Base-by-base conservation (phyloP, 1,140 invertebrate species). In the Pseudomyrmex flavicornis region DNA sequence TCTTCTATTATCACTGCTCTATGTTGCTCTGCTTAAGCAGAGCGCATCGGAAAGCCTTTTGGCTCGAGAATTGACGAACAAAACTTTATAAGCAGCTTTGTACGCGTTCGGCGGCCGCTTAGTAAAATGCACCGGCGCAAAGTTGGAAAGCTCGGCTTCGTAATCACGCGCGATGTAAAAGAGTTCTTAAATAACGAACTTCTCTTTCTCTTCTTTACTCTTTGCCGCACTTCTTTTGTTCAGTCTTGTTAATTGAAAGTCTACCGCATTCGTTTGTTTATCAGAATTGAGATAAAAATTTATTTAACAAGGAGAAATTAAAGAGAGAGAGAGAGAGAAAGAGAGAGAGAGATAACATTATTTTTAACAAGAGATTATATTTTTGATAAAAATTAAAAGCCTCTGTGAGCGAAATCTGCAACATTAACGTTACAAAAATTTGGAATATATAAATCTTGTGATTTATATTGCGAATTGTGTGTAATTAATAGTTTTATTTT, bases 1-100 rank as follows among this genome's bases (percentile, higher is more conserved):
- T 46, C 65, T 70, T 72, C 86, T 70, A 77, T 88, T 88, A 88
- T 88, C 86, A 77, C 35, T 50, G 17, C 56, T 35, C 35, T 35
- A 35, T 35, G 5, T 35, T 20, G 44, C n/a, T 50, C n/a, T 22
- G 48, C 59, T 85, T n/a, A 56, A 82, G 68, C 65, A 68, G 48
- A 46, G 56, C 69, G 74, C 69, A 85, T 85, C 83, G 85, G 52
- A 87, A 83, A 76, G 59, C 75, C 56, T 26, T 63, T 26, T 63
- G 46, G 46, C 5, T 35, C 54, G 59, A 83, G 80, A 88, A 74
- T 72, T 22, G 82, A 84, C 52, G 70, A 44, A 1, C 48, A 22
- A 82, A 69, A 79, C 54, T 69, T 87, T 88, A 59, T 59, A 70
- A 79, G 76, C 54, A 70, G 76, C 35, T 79, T 79, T 70, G 65